These are phyloP conservation scores for Leistus spinibarbis DNA, from an alignment of 2,888 invertebrate species.

Conservation along the genomic window DNA sequence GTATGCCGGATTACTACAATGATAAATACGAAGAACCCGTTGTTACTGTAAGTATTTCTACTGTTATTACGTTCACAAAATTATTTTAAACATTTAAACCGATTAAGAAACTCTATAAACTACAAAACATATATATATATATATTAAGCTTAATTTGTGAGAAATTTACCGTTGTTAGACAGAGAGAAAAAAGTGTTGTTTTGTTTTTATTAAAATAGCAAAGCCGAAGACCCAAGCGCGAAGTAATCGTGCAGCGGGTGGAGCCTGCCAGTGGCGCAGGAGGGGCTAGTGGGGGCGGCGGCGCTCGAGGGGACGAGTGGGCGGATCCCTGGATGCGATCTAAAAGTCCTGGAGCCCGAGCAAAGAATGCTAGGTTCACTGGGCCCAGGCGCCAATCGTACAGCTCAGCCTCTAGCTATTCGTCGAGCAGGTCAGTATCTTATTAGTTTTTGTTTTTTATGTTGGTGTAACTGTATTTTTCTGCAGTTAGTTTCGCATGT, in stretches of 20 bases:
- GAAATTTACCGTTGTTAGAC: too few relatives aligned
- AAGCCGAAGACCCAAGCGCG: slow-evolving; percentile 66
- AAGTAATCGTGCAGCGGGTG: slow-evolving; percentile 79
- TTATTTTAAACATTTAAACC: not conserved
- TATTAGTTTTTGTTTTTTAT: not conserved
- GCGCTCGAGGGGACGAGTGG: slow-evolving; percentile 82
- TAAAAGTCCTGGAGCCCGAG: slow-evolving; percentile 66
- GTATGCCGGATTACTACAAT: slow-evolving; percentile 61
- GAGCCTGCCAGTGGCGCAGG: slow-evolving; percentile 57
- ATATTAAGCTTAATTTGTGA: not conserved
- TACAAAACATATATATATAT: too few relatives aligned
- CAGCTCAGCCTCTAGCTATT: slow-evolving; percentile 74
- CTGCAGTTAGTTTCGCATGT: not conserved
- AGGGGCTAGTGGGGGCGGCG: slow-evolving; percentile 67
- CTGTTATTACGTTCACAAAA: not conserved
- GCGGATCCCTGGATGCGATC: slow-evolving; percentile 93
- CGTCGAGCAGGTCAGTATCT: slow-evolving; percentile 60
- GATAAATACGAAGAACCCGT: slow-evolving; percentile 58
- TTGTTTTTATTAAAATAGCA: slow-evolving; percentile 12
- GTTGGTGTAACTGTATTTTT: not conserved
- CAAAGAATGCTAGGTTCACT: slow-evolving; percentile 61
- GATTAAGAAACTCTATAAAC: not conserved
- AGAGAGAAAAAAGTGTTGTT: too few relatives aligned
- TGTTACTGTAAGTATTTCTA: slow-evolving; percentile 13
- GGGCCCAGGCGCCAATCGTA: slow-evolving; percentile 65